These are phyloP conservation scores for Sycobia sp. DNA, from an alignment of 1,140 invertebrate species.

Conservation along the genomic window DNA sequence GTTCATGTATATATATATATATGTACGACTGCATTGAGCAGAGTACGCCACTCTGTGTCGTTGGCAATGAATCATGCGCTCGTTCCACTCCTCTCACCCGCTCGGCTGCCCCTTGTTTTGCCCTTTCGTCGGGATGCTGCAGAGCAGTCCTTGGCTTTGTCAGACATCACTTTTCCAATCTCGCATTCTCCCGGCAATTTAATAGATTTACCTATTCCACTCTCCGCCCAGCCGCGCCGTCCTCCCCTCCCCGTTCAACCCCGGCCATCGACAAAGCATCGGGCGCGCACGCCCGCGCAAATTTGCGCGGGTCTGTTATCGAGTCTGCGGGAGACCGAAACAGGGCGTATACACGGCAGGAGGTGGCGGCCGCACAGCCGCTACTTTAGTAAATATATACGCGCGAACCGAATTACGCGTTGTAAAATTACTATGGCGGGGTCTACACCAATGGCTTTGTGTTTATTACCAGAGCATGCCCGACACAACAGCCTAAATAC, in stretches of 20 bases:
- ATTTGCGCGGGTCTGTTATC: too few species aligned
- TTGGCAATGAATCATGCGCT: slow-evolving; percentile 4
- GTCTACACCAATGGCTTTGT: background rate
- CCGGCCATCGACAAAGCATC: too few species aligned
- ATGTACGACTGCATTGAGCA: background rate
- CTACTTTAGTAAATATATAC: too few species aligned
- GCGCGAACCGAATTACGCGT: background rate
- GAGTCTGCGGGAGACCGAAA: too few species aligned
- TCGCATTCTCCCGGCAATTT: background rate
- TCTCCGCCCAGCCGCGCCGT: too few species aligned
- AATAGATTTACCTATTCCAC: too few species aligned
- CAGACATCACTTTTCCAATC: slow-evolving; percentile 4
- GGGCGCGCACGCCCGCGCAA: too few species aligned
- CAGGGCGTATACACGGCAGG: too few species aligned
- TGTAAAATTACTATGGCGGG: background rate
- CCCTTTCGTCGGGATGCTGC: background rate
- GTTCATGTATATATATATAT: background rate
- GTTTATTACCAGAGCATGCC: background rate
- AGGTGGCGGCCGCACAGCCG: too few species aligned
- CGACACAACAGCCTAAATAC: background rate
- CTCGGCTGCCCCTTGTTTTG: background rate
- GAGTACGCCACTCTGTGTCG: background rate
- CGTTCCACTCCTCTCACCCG: too few species aligned
- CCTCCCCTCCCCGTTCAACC: background rate
- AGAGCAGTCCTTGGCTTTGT: background rate